phyloP scores from a whole-genome alignment of 2,113 vertebrate genomes.

The Tyto alba region DNA sequence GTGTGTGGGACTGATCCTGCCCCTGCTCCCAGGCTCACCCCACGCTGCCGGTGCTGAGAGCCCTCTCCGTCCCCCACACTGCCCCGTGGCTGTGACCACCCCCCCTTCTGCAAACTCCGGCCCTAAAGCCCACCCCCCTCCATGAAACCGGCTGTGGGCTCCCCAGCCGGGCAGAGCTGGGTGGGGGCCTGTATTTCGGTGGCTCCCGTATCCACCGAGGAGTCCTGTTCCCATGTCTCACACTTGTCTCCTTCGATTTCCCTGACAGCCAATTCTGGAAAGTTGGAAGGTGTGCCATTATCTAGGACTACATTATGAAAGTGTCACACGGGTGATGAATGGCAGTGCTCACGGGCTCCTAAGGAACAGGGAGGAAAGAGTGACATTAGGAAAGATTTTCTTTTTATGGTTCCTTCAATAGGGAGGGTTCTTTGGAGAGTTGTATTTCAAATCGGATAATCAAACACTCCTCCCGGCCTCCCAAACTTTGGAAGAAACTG shows the following conservation, averaged over 20 bases:
- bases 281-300: slow-evolving; percentile 54
- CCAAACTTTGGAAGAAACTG: neutral
- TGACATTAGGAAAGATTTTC: slow-evolving; percentile 55
- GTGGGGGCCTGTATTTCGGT: fast-evolving
- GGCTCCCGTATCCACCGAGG: neutral
- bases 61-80: neutral
- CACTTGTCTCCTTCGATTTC: slow-evolving; percentile 62
- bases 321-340: slow-evolving; percentile 59
- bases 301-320: slow-evolving; percentile 60
- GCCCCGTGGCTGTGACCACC: fast-evolving
- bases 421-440: slow-evolving; percentile 43
- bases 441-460: slow-evolving; percentile 45
- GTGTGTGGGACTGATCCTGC: fast-evolving
- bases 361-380: slow-evolving; percentile 28
- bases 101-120: fast-evolving
- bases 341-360: slow-evolving; percentile 3
- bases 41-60: fast-evolving
- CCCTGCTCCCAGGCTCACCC: neutral
- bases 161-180: neutral
- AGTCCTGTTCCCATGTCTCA: neutral
- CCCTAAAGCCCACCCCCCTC: fast-evolving
- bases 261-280: slow-evolving; percentile 56
- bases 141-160: fast-evolving
- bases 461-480: neutral
- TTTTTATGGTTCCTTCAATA: slow-evolving; percentile 57